Percentiles rank a stretch among this genome's conserved stretches.
These are phyloP conservation scores for Tipula vernalis DNA, from an alignment of 2,888 invertebrate species.

Conservation along the genomic window DNA sequence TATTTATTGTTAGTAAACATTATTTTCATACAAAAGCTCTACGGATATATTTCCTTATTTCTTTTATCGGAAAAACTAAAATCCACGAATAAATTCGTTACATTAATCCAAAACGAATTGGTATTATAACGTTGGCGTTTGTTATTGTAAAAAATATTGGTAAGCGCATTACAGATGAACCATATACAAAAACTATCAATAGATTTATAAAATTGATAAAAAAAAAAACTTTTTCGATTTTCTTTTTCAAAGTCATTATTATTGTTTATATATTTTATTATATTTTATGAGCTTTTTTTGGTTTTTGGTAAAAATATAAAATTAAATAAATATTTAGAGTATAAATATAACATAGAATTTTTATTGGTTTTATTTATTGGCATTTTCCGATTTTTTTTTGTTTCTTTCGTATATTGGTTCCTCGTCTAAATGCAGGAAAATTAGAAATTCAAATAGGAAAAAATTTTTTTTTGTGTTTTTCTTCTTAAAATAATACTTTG, in stretches of 20 bases:
- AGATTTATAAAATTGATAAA: background rate
- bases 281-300: background rate
- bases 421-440: background rate
- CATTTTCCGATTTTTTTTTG: background rate
- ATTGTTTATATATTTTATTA: background rate
- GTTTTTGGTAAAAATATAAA: background rate
- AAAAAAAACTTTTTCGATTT: background rate
- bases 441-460: background rate
- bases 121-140: background rate
- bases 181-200: background rate
- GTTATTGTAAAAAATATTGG: background rate
- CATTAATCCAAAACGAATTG: background rate
- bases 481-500: background rate
- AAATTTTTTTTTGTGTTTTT: background rate
- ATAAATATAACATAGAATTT: background rate
- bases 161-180: background rate
- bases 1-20: background rate
- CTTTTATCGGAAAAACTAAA: no score
- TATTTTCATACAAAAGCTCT: background rate
- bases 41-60: background rate
- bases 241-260: background rate
- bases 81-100: background rate
- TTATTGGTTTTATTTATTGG: background rate
- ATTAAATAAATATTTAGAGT: background rate
- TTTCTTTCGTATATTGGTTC: background rate